Percentiles rank a stretch among this genome's conserved stretches.
phyloP scores from a whole-genome alignment of 2,797 vertebrate genomes.

The Alca torda region DNA sequence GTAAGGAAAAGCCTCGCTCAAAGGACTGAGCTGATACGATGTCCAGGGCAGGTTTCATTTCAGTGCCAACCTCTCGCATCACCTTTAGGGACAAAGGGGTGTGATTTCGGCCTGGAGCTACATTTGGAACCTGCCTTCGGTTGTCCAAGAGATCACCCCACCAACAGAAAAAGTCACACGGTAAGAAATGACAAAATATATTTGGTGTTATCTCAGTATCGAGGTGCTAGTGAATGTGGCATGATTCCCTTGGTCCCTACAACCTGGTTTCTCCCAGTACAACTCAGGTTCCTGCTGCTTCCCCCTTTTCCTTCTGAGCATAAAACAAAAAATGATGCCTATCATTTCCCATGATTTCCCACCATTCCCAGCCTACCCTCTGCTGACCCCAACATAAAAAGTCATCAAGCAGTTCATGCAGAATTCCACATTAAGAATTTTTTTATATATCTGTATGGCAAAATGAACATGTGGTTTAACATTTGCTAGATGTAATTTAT shows the following conservation, averaged over 20 bases:
- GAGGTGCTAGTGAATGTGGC: fast-evolving
- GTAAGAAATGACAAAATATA: background rate
- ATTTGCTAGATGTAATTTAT: background rate
- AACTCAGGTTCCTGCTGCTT: background rate
- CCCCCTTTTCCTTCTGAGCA: background rate
- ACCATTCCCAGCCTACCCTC: background rate
- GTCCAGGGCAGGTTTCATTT: background rate
- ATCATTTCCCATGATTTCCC: background rate
- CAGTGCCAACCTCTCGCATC: fast-evolving
- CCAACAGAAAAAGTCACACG: background rate
- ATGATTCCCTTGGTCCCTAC: background rate
- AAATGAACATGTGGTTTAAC: background rate
- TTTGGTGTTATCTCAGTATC: background rate
- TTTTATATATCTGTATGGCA: background rate
- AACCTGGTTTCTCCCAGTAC: background rate
- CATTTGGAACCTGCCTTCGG: background rate
- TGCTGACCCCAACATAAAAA: background rate
- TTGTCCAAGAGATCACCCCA: background rate
- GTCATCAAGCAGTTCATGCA: background rate
- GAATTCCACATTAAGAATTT: background rate
- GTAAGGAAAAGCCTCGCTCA: background rate
- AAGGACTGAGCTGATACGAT: background rate
- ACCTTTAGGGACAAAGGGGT: background rate
- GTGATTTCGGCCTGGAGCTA: background rate
- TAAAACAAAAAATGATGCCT: background rate